Conservation (phyloP, 2,797 vertebrate species). For the Lacerta bilineata region DNA sequence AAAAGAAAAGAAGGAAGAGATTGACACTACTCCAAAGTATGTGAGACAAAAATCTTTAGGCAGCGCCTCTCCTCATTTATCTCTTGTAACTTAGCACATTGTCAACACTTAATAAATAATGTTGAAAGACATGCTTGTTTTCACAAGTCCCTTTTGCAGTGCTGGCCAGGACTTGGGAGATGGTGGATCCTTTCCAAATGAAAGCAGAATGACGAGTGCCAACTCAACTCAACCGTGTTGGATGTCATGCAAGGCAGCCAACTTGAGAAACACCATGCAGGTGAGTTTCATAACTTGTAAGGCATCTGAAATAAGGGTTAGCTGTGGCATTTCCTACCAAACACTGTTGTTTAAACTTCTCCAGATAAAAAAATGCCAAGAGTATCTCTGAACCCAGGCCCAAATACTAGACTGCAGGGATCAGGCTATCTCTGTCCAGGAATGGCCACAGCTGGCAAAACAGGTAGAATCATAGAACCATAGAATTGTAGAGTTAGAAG, state of each 20-base stretch:
- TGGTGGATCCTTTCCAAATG: constrained; percentile 57
- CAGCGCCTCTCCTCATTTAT: constrained; percentile 51
- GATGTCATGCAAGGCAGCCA: constrained; percentile 60
- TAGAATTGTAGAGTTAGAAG: too few species aligned
- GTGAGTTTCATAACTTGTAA: neutral
- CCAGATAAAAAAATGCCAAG: neutral
- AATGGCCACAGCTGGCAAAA: too few species aligned
- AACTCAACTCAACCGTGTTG: constrained; percentile 7
- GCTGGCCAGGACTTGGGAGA: constrained; percentile 56
- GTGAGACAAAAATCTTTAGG: constrained; percentile 28
- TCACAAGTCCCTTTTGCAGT: constrained; percentile 52
- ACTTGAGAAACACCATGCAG: constrained; percentile 6
- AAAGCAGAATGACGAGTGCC: constrained; percentile 36
- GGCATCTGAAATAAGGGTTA: too few species aligned
- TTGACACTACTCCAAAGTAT: constrained; percentile 60
- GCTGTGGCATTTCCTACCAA: too few species aligned
- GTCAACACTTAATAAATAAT: constrained; percentile 66
- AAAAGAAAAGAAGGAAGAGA: neutral
- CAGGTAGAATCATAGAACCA: too few species aligned
- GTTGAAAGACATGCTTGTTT: constrained; percentile 54
- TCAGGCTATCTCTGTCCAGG: too few species aligned
- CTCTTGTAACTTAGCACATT: constrained; percentile 44
- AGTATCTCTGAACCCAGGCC: neutral
- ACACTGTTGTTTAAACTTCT: neutral
- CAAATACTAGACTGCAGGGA: too few species aligned